phyloP scores from a whole-genome alignment of 2,113 vertebrate species.

The Eublepharis macularius region DNA sequence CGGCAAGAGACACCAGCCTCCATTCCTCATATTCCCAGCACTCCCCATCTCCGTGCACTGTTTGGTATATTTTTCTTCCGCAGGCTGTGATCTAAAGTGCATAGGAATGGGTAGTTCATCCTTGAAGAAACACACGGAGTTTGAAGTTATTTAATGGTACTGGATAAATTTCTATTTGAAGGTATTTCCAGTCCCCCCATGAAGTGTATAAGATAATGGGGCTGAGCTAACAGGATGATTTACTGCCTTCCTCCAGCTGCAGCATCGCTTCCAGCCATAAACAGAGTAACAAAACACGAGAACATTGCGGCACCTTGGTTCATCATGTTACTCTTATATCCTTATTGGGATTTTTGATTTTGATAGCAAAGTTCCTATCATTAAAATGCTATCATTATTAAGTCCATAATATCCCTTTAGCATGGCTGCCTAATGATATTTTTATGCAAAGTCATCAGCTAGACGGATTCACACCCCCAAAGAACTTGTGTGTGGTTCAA shows the following conservation, averaged over 20 bases:
- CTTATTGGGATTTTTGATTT: conserved; percentile 3
- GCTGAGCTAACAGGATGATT: conserved; percentile 63
- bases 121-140: conserved; percentile 64
- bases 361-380: conserved; percentile 33
- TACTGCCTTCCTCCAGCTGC: conserved; percentile 46
- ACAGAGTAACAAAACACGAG: conserved; percentile 19
- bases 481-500: conserved; percentile 38
- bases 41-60: neutral
- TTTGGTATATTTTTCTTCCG: conserved; percentile 38
- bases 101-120: conserved; percentile 53
- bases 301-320: conserved; percentile 10
- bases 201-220: conserved; percentile 60
- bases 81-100: conserved; percentile 39
- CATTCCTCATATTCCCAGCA: neutral
- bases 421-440: conserved; percentile 43
- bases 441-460: conserved; percentile 55
- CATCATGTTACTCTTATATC: conserved; percentile 14
- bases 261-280: conserved; percentile 46
- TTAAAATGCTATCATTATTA: conserved; percentile 50
- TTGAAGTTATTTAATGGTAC: conserved; percentile 63
- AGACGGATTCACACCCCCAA: conserved; percentile 41
- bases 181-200: conserved; percentile 53
- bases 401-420: conserved; percentile 31
- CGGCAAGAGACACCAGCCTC: neutral
- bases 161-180: conserved; percentile 64